Base-by-base conservation (phyloP, 2,888 invertebrate species). In the Drosophila buzzatii region DNA sequence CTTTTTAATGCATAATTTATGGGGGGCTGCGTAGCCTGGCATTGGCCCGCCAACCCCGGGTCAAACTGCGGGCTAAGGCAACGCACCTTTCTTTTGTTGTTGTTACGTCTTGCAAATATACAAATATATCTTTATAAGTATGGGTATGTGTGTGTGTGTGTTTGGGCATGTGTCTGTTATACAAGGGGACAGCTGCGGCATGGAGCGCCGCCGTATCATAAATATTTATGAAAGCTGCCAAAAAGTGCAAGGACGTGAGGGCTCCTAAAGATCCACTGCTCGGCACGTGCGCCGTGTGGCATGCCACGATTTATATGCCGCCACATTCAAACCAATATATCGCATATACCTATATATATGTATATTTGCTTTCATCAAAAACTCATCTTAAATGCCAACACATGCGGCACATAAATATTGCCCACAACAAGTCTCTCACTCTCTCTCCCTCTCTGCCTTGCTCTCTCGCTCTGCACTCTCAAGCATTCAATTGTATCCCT, bases 1-100 rank as follows among this genome's bases (percentile, higher is more conserved):
- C 90, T 90, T 88, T 85, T 88, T 88, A 82, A 85, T 90, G 85
- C 85, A 85, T 88, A 90, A 88, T 90, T 85, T 90, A 85, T 85
- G 70, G 75, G 42, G 51, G 10, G 31, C 18, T 51, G 58, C 39
- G 51, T 47, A 31, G 37, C n/a, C 47, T 55, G 52, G 9, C 58
- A 58, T 59, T 82, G 79, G 61, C 55, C 16, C 39, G 47, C 39
- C 39, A 41, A n/a, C 6, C 18, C 41, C 6, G 16, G 53, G 53
- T 53, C 39, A 39, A 37, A 6, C 20, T 49, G 47, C 52, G 56
- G 79, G 70, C 60, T 82, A 70, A 73, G 59, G 74, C 55, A 49
- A 31, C 66, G 61, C 77, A 80, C 60, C 65, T 82, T 64, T 66
- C 49, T 23, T 39, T 47, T 70, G 58, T 73, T 61, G 59, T 73